Evolutionary conservation across 1,140 invertebrate species (phyloP), one percentile per base, ranked within the genome.

Genomic region (Cydia pomonella): DNA sequence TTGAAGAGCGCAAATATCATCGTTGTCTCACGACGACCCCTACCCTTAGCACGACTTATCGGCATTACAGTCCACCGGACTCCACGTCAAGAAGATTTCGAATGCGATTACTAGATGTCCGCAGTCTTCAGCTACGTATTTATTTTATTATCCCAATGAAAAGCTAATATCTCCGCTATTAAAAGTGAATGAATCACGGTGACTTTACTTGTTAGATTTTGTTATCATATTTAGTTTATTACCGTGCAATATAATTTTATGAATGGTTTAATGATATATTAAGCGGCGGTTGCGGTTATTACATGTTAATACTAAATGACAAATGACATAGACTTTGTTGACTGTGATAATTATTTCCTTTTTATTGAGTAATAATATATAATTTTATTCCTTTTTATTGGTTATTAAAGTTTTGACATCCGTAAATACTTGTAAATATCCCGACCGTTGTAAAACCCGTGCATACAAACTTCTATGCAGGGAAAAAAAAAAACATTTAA

Each of bases 31-130:
- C 23, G 29, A 27, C 16, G 27, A 27, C 13, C 62, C 62, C 2
- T 5, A 2, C n/a, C 29, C n/a, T 38, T 7, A 66, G 63, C 2
- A n/a, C 63, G 64, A 69, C 29, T 69, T 69, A 69, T 69, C 64
- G 29, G 27, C n/a, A 69, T 69, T 33, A 69, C 64, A 38, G 33
- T 18, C 64, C 64, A 33, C 27, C 13, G 33, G 29, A 69, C 27
- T 38, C 18, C 64, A 33, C 33, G 64, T 69, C 64, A 41, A 38
- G 29, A n/a, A 69, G 33, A 69, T 69, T 21, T 69, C 64, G 29
- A 69, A 69, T 69, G 64, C 64, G 64, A 69, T 69, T 69, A 69
- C 29, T 69, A 69, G 64, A 69, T 69, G 64, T 69, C 64, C 64
- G 29, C 64, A 50, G 2, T 66, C 27, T 6, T 66, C 16, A 13